A percentile compares a stretch with the other conserved stretches of the same genome.
These are phyloP conservation scores for Synergus umbraculus DNA, from an alignment of 2,888 invertebrate genomes.

Conservation along the genomic window DNA sequence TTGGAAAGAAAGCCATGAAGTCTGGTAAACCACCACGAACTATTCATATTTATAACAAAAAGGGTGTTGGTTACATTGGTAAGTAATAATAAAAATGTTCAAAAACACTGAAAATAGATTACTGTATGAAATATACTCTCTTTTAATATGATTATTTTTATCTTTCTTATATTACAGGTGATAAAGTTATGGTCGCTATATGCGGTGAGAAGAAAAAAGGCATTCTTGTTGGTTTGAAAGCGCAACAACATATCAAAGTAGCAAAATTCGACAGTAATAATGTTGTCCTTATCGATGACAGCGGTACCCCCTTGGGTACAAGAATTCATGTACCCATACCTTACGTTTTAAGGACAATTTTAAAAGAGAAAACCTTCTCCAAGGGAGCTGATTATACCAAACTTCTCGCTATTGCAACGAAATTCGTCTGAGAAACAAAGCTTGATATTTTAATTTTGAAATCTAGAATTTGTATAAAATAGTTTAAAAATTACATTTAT, in stretches of 20 bases:
- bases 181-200: slow-evolving; percentile 94
- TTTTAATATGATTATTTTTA: neutral
- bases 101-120: neutral
- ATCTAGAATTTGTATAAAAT: slow-evolving; percentile 30
- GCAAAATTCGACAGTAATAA: slow-evolving; percentile 98
- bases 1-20: slow-evolving; percentile 96
- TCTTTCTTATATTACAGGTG: slow-evolving; percentile 80
- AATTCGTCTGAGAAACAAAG: slow-evolving; percentile 83
- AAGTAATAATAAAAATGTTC: slow-evolving; percentile 49
- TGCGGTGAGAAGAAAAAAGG: slow-evolving; percentile 97
- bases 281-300: slow-evolving; percentile 96
- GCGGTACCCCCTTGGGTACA: slow-evolving; percentile 95
- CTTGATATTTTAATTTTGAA: slow-evolving; percentile 5
- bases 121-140: neutral
- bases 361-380: slow-evolving; percentile 87
- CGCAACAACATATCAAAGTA: slow-evolving; percentile 87
- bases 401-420: slow-evolving; percentile 91
- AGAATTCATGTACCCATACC: slow-evolving; percentile 97
- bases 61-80: slow-evolving; percentile 82
- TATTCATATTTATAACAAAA: slow-evolving; percentile 96
- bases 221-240: slow-evolving; percentile 92
- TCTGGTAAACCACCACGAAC: slow-evolving; percentile 95
- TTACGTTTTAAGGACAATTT: slow-evolving; percentile 88
- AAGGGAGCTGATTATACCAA: slow-evolving; percentile 96
- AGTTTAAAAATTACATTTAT: neutral